Percentiles rank a stretch among this genome's conserved stretches.
Conservation (phyloP, 37 sponge, comb jelly and placozoan species). For the Agelas oroides region DNA sequence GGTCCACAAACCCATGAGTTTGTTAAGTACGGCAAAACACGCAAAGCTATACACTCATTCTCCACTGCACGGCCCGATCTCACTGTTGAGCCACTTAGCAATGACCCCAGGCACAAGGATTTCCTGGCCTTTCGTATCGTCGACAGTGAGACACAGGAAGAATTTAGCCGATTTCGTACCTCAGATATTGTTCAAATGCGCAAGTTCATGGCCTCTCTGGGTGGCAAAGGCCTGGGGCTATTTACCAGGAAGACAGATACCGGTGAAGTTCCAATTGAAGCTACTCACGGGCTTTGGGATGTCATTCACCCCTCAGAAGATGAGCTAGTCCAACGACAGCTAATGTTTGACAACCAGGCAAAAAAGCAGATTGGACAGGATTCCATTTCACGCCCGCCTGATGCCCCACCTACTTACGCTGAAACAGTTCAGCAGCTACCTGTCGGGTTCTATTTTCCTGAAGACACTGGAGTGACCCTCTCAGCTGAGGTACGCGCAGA, state of each 20-base stretch:
- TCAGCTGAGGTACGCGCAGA: slow-evolving; percentile 25
- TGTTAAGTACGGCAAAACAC: slow-evolving; percentile 3
- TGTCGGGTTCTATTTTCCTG: slow-evolving; percentile 73
- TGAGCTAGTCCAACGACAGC: slow-evolving; percentile 57
- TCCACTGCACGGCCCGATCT: slow-evolving; percentile 46
- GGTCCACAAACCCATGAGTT: slow-evolving; percentile 34
- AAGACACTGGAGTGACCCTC: slow-evolving; percentile 41
- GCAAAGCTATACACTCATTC: slow-evolving; percentile 35
- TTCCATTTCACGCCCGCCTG: background rate
- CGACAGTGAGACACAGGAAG: slow-evolving; percentile 28
- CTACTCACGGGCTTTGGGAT: slow-evolving; percentile 75
- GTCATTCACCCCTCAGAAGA: slow-evolving; percentile 75
- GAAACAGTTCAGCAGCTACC: slow-evolving; percentile 68
- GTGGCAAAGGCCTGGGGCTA: slow-evolving; percentile 40
- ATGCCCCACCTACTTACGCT: slow-evolving; percentile 67
- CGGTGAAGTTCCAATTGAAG: slow-evolving; percentile 56
- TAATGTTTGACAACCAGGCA: slow-evolving; percentile 37
- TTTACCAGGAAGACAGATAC: slow-evolving; percentile 50
- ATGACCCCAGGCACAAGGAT: slow-evolving; percentile 65
- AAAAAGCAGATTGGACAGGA: background rate
- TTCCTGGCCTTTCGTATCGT: slow-evolving; percentile 67
- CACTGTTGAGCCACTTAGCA: slow-evolving; percentile 46
- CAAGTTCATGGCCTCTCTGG: slow-evolving; percentile 75
- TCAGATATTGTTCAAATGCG: slow-evolving; percentile 60
- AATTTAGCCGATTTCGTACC: slow-evolving; percentile 50